These are phyloP conservation scores for Aethes cnicana DNA, from an alignment of 2,888 invertebrate species.

Conservation along the genomic window DNA sequence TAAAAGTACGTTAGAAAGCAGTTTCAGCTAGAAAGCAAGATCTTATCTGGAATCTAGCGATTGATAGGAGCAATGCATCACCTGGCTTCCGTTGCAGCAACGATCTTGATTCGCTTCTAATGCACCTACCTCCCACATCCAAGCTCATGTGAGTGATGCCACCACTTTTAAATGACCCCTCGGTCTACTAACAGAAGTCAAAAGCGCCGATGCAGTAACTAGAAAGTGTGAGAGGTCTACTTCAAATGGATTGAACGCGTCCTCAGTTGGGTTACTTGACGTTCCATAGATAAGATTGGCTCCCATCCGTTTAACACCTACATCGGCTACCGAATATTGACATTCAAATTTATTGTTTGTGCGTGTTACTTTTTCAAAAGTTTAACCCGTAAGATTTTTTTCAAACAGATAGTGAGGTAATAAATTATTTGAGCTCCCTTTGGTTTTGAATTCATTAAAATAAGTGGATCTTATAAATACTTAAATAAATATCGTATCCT, in stretches of 20 bases:
- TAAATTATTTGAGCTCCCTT: too few species aligned
- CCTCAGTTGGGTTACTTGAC: slow-evolving; percentile 55
- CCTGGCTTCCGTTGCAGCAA: slow-evolving; percentile 76
- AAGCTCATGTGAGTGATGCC: slow-evolving; percentile 55
- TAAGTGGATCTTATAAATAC: too few species aligned
- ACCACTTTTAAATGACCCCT: slow-evolving; percentile 54
- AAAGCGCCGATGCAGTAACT: slow-evolving; percentile 32
- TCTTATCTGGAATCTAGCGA: slow-evolving; percentile 70
- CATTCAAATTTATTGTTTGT: slow-evolving; percentile 42
- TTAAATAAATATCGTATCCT: too few species aligned
- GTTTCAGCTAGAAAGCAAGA: slow-evolving; percentile 69
- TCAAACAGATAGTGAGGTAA: not conserved
- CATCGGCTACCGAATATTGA: slow-evolving; percentile 60
- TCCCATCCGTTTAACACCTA: slow-evolving; percentile 68
- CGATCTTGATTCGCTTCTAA: slow-evolving; percentile 76
- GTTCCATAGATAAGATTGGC: slow-evolving; percentile 60
- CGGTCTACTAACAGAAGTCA: slow-evolving; percentile 39
- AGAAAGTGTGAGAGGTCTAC: slow-evolving; percentile 42
- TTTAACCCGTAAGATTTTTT: not conserved
- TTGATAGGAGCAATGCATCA: slow-evolving; percentile 75
- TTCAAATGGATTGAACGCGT: slow-evolving; percentile 47
- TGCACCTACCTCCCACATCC: slow-evolving; percentile 70
- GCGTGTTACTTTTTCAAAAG: slow-evolving; percentile 7
- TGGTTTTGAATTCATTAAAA: too few species aligned
- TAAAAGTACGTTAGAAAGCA: slow-evolving; percentile 51